Evolutionary conservation across 2,888 invertebrate genomes (phyloP), one percentile per base, ranked within the genome.

Genomic region (Syrista parreyssii): DNA sequence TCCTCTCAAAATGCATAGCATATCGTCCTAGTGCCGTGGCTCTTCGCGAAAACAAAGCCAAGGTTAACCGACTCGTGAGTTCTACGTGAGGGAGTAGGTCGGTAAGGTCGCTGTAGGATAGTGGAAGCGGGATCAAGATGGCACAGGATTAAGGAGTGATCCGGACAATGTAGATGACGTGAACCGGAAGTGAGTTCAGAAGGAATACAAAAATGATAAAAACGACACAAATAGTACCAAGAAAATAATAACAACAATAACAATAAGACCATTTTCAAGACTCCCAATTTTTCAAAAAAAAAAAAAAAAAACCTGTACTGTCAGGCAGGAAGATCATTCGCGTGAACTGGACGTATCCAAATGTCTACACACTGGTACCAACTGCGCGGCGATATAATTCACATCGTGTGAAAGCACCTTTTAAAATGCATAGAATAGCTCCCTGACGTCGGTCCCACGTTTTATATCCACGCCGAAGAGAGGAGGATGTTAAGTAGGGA

Each of bases 361-460:
- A 6, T 55, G 23, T 55, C 55, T 23, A 23, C 23, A 23, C 55
- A 9, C 23, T 15, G 55, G 23, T 55, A 55, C 55, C 23, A 23
- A 55, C 55, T 23, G 15, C 55, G 0, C 40, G 76, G 32, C 12
- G 68, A 75, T 40, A 78, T 84, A 84, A 85, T 85, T 85, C 83
- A 82, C 82, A 80, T 79, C 78, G 79, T 76, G 82, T 81, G 79
- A 78, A 81, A 82, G 79, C 79, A 78, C 83, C 78, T 82, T 86
- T 86, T 86, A 86, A 86, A 87, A 87, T 86, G 87, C 86, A 86
- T 88, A 81, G 84, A 84, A 83, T 82, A 83, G 78, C 83, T 81
- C 80, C 80, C 83, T 80, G 71, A 71, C 78, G 32, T 68, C 9
- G 76, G 74, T 73, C 82, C 79, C 77, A 79, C 80, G 76, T 81